Evolutionary conservation across 1,140 invertebrate species (phyloP).

Genomic region (Octopus sinensis): DNA sequence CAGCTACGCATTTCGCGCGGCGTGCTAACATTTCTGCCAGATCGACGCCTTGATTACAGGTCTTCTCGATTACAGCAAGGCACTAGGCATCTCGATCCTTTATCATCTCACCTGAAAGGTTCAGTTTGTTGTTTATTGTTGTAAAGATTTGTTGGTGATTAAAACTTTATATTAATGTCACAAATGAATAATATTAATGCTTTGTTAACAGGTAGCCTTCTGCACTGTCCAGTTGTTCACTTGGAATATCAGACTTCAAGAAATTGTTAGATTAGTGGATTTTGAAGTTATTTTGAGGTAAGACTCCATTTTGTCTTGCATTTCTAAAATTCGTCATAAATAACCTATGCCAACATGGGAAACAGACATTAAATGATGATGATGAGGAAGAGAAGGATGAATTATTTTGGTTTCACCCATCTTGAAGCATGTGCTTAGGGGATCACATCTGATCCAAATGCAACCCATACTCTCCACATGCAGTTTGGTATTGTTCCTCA

Average conservation of each 20-base stretch:
- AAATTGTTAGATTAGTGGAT: conserved; percentile 2
- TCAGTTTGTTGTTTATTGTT: neutral
- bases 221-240: conserved; percentile 7
- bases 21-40: too few relatives aligned
- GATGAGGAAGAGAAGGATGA: too few relatives aligned
- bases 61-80: neutral
- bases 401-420: too few relatives aligned
- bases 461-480: too few relatives aligned
- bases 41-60: neutral
- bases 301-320: neutral
- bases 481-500: too few relatives aligned
- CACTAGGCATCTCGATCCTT: neutral
- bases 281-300: conserved; percentile 10
- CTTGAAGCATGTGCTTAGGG: too few relatives aligned
- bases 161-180: neutral
- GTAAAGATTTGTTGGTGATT: neutral
- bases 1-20: too few relatives aligned
- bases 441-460: too few relatives aligned
- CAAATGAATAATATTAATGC: neutral
- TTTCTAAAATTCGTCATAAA: neutral
- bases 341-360: neutral
- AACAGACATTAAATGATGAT: too few relatives aligned
- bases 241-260: conserved; percentile 1
- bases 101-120: neutral
- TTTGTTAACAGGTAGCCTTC: neutral